Conservation (phyloP, 92 coral and sea anemone species). For the Anthopleura xanthogrammica region DNA sequence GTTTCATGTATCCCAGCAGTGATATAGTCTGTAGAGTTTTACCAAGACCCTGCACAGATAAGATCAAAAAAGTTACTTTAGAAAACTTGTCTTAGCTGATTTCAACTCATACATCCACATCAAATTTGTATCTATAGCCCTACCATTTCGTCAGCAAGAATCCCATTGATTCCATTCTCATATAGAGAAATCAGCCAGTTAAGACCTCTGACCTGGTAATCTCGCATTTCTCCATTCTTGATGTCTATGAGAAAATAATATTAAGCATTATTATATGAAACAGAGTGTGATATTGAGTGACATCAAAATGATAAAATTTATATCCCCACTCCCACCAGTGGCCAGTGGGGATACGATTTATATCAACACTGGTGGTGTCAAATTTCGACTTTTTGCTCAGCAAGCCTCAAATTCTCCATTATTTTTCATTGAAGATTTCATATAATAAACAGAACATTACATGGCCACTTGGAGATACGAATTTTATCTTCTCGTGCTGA, state of each 20-base stretch:
- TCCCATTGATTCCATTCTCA: constrained; percentile 99
- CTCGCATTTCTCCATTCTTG: constrained; percentile 98
- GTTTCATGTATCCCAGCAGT: constrained; percentile 93
- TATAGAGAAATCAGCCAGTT: constrained; percentile 95
- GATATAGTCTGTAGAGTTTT: constrained; percentile 98
- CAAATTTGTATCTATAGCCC: not conserved
- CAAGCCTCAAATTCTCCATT: no score
- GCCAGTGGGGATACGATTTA: no score
- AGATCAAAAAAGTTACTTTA: not conserved
- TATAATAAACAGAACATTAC: no score
- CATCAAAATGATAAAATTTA: no score
- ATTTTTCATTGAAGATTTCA: no score
- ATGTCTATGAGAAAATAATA: constrained; percentile 43
- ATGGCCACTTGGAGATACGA: no score
- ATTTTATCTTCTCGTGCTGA: no score
- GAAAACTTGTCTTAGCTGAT: not conserved
- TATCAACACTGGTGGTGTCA: no score
- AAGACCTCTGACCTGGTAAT: constrained; percentile 96
- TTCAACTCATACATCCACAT: not conserved
- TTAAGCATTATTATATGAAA: no score
- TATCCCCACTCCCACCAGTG: no score
- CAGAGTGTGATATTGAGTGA: no score
- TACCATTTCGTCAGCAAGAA: constrained; percentile 99
- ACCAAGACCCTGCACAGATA: constrained; percentile 75
- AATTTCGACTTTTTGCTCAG: no score